Evolutionary conservation across 2,113 vertebrate species (phyloP).

Genomic region (Brachionichthys hirsutus): DNA sequence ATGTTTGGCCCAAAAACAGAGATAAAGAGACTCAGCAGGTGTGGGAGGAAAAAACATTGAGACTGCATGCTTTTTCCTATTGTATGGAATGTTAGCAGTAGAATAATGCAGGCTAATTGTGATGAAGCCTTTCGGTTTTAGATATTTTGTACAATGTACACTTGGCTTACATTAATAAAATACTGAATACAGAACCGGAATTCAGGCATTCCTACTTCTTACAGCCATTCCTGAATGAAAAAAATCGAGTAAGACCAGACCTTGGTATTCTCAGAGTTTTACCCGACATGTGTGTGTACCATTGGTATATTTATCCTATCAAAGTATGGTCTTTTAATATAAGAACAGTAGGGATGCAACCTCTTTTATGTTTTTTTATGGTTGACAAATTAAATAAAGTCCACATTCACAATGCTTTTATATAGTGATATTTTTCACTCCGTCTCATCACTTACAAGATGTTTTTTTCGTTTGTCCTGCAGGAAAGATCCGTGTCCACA

Average conservation of each 20-base stretch:
- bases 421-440: no score
- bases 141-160: neutral
- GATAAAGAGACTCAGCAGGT: neutral
- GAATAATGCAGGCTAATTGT: conserved; percentile 17
- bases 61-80: neutral
- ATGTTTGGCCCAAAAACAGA: neutral
- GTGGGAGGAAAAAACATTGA: neutral
- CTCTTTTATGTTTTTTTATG: no score
- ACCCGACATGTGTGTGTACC: no score
- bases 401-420: no score
- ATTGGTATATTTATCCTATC: no score
- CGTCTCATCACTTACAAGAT: no score
- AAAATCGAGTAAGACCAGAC: no score
- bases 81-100: neutral
- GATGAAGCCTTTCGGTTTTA: conserved; percentile 4
- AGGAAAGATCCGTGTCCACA: conserved; percentile 30
- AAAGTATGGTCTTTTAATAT: no score
- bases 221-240: no score
- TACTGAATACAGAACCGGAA: conserved; percentile 4
- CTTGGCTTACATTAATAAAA: conserved; percentile 6
- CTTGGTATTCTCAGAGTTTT: no score
- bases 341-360: no score
- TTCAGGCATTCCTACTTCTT: neutral
- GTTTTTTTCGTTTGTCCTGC: neutral
- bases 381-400: no score